Evolutionary conservation across 2,113 vertebrate species (phyloP), one percentile per base, ranked within the genome.

Genomic region (Pogonocichla stellata): DNA sequence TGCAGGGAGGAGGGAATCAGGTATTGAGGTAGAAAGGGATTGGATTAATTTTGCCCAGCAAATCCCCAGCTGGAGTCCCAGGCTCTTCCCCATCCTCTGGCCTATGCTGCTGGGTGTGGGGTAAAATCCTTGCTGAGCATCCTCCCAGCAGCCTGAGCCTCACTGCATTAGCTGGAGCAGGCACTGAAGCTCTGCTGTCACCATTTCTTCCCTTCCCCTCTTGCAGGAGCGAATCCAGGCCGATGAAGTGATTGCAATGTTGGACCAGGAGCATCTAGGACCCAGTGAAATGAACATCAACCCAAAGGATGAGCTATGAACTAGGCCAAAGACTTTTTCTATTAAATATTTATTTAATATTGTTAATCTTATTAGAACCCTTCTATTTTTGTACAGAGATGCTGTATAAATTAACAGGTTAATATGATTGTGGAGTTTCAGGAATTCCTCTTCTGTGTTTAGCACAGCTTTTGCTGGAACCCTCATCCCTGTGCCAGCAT

Each of bases 341-440:
- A 98, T 97, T 79, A 91, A 94, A 96, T 99, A 99, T 99, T 99
- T 99, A 99, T 99, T 99, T 97, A 98, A 98, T 97, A 97, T 98
- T 97, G 96, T 98, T 97, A 97, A 98, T 97, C 98, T 98, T 97
- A 98, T 98, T 97, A 98, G 98, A 99, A 99, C 97, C 81, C 80
- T 98, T 99, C 98, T 99, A 99, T 99, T 99, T 99, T 99, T 99
- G 98, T 99, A 99, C 98, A 98, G 96, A 98, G 98, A 96, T 69
- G 23, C 96, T 97, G 97, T 98, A 97, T 98, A 97, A 98, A 92
- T 98, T 97, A 98, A 98, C 70, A 96, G 83, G 96, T 97, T 79
- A 92, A 87, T 95, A 65, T 25, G 89, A 81, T 74, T 51, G 14
- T 70, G 90, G 54, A 88, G 54, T 88, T 64, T 40, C 54, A 86